Evolutionary conservation across 1,140 invertebrate species (phyloP), one percentile per base, ranked within the genome.

Genomic region (Monochamus saltuarius): DNA sequence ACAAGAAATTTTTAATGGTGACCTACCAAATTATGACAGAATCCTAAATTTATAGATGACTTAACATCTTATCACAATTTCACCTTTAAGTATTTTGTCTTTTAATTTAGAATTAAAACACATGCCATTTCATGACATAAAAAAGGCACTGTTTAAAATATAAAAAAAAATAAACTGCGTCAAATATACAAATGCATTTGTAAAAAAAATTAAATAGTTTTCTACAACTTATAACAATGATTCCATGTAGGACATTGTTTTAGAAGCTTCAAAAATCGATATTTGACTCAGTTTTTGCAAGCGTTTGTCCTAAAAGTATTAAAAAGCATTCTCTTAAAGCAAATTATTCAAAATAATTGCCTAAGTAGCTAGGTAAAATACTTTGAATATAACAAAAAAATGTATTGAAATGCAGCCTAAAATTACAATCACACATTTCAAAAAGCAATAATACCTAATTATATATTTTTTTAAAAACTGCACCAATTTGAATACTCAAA

Each of bases 331-430:
- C 7, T 66, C 69, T 73, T 71, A 70, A 66, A 69, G 71, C 71
- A 60, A 73, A 71, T 73, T 73, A 70, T 70, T 64, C 37, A 38
- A 51, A 63, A 71, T 66, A 73, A 73, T 68, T 70, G 71, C 71
- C 64, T 71, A 73, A 73, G 71, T 68, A 71, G 65, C 42, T 56
- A 56, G 22, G 22, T 43, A 17, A 66, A 62, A 62, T 49, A 49
- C 22, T 4, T 13, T 16, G 46, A 19, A 49, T 49, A 52, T 55
- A 19, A 9, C 9, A 37, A 39, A 38, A 29, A 58, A 58, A 52
- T 52, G 22, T 22, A 39, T 37, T 14, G 51, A 37, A 37, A 34
- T n/a, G 16, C 4, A 46, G 10, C 17, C 10, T 46, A 29, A 29
- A 29, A 29, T 29, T 29, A 29, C 22, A 29, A 29, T 29, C 22